These are phyloP conservation scores for Phallusia fumigata DNA, from an alignment of 23 tunicate genomes.

Conservation along the genomic window DNA sequence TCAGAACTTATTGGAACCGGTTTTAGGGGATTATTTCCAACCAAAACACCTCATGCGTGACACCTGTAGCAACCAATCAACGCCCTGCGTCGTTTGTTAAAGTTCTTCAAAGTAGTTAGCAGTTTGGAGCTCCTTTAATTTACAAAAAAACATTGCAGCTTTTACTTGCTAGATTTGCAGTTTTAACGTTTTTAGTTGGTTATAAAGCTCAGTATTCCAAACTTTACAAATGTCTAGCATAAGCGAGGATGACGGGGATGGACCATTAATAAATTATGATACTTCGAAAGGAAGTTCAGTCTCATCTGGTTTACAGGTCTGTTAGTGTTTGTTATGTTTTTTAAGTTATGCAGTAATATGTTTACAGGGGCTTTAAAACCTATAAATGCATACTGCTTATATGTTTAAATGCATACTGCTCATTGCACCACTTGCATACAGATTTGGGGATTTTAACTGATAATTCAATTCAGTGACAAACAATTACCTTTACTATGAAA, in stretches of 20 bases:
- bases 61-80: background rate
- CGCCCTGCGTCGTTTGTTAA: background rate
- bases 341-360: background rate
- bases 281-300: conserved; percentile 89
- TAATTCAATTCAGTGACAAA: too few relatives aligned
- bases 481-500: too few relatives aligned
- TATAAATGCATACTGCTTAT: background rate
- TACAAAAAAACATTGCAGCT: too few relatives aligned
- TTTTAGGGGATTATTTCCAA: too few relatives aligned
- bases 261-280: conserved; percentile 38
- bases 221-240: conserved; percentile 33
- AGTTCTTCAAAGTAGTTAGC: background rate
- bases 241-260: conserved; percentile 52
- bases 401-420: background rate
- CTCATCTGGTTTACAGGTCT: conserved; percentile 74
- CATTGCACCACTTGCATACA: too few relatives aligned
- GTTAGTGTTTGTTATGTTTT: background rate
- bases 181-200: background rate
- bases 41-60: background rate
- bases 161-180: too few relatives aligned
- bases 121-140: too few relatives aligned
- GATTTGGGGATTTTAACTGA: too few relatives aligned
- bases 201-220: background rate
- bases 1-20: too few relatives aligned
- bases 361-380: background rate